Evolutionary conservation across 2,113 vertebrate genomes (phyloP).

Genomic region (Pedionomus torquatus): DNA sequence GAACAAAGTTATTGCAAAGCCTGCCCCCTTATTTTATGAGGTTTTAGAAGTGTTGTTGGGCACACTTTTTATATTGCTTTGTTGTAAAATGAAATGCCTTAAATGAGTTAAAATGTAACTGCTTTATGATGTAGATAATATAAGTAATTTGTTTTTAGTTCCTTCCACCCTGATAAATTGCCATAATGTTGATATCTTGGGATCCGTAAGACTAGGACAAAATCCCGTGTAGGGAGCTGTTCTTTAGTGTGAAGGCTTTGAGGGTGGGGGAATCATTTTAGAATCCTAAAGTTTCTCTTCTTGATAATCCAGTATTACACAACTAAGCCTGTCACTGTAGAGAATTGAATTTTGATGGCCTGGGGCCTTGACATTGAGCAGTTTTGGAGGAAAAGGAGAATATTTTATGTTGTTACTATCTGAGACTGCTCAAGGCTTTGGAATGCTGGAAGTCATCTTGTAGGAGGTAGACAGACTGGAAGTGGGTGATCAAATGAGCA

Average conservation of each 20-base stretch:
- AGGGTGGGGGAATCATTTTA: not conserved
- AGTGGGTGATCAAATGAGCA: constrained; percentile 9
- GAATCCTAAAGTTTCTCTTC: not conserved
- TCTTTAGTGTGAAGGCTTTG: not conserved
- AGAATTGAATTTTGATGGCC: not conserved
- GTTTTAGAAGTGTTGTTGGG: not conserved
- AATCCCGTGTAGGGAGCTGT: not conserved
- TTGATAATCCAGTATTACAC: not conserved
- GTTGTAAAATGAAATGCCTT: not conserved
- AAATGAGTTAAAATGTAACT: constrained; percentile 33
- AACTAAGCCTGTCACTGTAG: not conserved
- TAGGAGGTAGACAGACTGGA: not conserved
- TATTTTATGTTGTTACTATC: not conserved
- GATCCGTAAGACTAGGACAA: not conserved
- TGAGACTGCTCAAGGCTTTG: constrained; percentile 1
- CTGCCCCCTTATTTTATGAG: not conserved
- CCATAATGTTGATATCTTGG: not conserved
- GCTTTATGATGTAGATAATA: not conserved
- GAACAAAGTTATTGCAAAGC: not conserved
- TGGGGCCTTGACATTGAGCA: not conserved
- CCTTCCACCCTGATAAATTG: not conserved
- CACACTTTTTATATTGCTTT: not conserved
- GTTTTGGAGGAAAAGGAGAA: not conserved
- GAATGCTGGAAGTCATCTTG: not conserved
- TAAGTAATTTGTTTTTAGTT: not conserved